Evolutionary conservation across 2,113 vertebrate species (phyloP).

Genomic region (Dinomys branickii): DNA sequence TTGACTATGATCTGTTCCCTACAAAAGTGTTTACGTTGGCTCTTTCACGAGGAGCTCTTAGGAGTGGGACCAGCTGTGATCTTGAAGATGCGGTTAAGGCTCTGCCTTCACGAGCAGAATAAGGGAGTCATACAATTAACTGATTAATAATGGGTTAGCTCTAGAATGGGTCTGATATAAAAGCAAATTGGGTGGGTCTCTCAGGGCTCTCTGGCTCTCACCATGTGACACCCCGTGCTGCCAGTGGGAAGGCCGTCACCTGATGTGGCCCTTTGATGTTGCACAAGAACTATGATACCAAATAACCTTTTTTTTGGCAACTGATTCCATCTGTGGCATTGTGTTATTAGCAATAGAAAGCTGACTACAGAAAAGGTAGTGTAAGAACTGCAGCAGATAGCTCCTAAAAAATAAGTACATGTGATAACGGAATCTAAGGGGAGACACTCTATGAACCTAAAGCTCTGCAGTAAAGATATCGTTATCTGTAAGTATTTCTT

Average conservation of each 20-base stretch:
- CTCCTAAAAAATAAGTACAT: not conserved
- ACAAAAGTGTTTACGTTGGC: not conserved
- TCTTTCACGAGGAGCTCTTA: not conserved
- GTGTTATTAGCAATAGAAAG: not conserved
- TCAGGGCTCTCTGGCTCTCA: not conserved
- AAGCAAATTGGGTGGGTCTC: not conserved
- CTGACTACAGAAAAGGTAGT: not conserved
- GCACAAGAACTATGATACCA: not conserved
- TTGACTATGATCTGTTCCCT: not conserved
- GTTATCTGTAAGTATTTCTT: not conserved
- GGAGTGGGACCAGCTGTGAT: no score
- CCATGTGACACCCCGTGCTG: not conserved
- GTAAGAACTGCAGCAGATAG: not conserved
- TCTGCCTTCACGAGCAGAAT: not conserved
- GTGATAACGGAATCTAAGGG: not conserved
- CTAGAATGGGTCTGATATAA: not conserved
- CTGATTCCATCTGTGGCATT: no score
- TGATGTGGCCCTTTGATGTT: not conserved
- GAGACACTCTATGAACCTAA: not conserved
- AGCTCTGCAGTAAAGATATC: not conserved
- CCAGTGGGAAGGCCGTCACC: not conserved
- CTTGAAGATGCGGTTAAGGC: not conserved
- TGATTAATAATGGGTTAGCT: not conserved
- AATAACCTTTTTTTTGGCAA: not conserved
- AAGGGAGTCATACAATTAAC: not conserved